These are phyloP conservation scores for Willisornis vidua DNA, from an alignment of 2,113 vertebrate species.

Conservation along the genomic window DNA sequence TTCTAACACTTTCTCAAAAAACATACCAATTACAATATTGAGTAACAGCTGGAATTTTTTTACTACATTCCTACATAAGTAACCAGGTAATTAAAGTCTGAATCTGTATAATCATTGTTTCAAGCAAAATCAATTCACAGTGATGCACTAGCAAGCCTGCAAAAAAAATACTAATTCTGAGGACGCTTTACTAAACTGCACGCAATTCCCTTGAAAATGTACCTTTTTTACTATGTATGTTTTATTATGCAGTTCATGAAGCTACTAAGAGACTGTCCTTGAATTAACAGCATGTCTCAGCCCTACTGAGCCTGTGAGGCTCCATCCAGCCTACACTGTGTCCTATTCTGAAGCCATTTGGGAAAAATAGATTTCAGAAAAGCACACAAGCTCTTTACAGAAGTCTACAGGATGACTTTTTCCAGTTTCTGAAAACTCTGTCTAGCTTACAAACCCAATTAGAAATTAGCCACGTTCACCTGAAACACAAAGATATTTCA, in stretches of 20 bases:
- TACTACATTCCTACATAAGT: neutral
- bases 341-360: neutral
- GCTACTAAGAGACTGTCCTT: neutral
- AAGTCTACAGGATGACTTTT: neutral
- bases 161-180: neutral
- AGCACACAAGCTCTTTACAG: neutral
- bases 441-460: neutral
- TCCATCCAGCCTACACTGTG: neutral
- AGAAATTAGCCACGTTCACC: neutral
- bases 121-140: neutral
- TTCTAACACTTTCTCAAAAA: slow-evolving; percentile 51
- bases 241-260: slow-evolving; percentile 18
- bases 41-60: neutral
- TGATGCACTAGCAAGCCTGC: neutral
- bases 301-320: neutral
- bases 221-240: neutral
- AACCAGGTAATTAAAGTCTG: neutral
- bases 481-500: neutral
- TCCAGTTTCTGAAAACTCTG: neutral
- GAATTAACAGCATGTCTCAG: slow-evolving; percentile 13
- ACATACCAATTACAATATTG: neutral
- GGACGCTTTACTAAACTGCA: neutral
- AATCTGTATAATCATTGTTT: neutral
- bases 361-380: neutral
- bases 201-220: neutral